These are phyloP conservation scores for Hiodon tergisus DNA, from an alignment of 2,113 vertebrate species.

Conservation along the genomic window DNA sequence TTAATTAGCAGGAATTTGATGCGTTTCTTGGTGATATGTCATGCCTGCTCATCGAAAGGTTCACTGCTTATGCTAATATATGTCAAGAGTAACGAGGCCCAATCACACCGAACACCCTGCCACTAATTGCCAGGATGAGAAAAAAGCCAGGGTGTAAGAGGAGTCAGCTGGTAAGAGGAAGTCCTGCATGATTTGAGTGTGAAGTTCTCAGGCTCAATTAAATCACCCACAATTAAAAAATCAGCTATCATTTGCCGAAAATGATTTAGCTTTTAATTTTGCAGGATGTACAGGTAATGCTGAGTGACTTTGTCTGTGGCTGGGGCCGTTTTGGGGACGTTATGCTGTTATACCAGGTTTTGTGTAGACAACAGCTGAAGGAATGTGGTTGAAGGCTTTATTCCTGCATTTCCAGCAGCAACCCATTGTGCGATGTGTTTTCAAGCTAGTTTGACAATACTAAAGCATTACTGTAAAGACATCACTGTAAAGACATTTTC, in stretches of 20 bases:
- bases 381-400: too few relatives aligned
- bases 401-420: too few relatives aligned
- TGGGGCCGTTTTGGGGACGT: not conserved
- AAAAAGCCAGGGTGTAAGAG: slow-evolving; percentile 4
- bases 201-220: slow-evolving; percentile 23
- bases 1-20: slow-evolving; percentile 26
- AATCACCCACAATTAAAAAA: slow-evolving; percentile 23
- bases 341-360: too few relatives aligned
- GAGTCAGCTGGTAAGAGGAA: slow-evolving; percentile 9
- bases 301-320: not conserved
- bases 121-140: slow-evolving; percentile 27
- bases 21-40: slow-evolving; percentile 22
- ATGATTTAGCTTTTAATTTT: slow-evolving; percentile 32
- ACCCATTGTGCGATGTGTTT: too few relatives aligned
- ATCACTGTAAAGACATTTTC: too few relatives aligned
- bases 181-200: slow-evolving; percentile 25
- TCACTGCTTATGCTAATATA: slow-evolving; percentile 41
- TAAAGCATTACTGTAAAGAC: too few relatives aligned
- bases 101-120: slow-evolving; percentile 28
- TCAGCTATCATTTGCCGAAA: slow-evolving; percentile 24
- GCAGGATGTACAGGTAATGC: not conserved
- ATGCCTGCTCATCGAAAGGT: slow-evolving; percentile 24
- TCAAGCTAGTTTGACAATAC: too few relatives aligned
- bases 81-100: slow-evolving; percentile 30
- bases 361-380: too few relatives aligned